A percentile compares a stretch with the other conserved stretches of the same genome.
phyloP scores from a whole-genome alignment of 2,797 vertebrate genomes.

The Alectoris magna region DNA sequence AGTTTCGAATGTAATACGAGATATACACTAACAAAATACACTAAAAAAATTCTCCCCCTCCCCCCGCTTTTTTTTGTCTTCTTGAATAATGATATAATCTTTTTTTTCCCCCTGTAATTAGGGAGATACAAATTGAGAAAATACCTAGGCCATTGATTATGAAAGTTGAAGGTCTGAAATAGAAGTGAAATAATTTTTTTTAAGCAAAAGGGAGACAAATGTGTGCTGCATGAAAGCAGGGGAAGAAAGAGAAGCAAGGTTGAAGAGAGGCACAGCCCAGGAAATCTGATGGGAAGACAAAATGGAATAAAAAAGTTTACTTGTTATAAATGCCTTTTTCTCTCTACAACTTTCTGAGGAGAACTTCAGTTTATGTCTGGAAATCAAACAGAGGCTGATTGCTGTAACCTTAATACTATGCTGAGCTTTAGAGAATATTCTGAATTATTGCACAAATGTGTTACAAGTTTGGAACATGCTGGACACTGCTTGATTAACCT shows the following conservation, averaged over 20 bases:
- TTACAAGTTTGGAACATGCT: background rate
- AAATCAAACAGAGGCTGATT: background rate
- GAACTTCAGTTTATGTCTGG: conserved; percentile 2
- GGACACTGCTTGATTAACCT: background rate
- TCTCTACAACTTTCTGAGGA: background rate
- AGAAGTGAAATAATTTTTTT: background rate
- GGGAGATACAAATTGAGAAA: background rate
- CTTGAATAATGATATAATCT: background rate
- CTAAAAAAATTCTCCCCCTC: background rate
- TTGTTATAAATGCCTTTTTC: background rate
- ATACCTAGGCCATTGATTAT: background rate
- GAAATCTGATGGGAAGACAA: background rate
- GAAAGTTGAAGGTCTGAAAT: background rate
- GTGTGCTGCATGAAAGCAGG: background rate
- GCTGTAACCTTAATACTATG: background rate
- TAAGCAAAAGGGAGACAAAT: background rate
- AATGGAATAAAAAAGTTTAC: background rate
- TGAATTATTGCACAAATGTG: background rate
- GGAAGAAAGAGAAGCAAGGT: background rate
- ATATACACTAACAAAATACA: background rate
- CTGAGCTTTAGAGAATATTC: background rate
- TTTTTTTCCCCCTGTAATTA: background rate
- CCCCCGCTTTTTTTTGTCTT: background rate
- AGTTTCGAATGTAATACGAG: background rate
- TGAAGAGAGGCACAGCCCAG: background rate